phyloP scores from a whole-genome alignment of 1,140 invertebrate genomes.

The Zaprionus capensis region DNA sequence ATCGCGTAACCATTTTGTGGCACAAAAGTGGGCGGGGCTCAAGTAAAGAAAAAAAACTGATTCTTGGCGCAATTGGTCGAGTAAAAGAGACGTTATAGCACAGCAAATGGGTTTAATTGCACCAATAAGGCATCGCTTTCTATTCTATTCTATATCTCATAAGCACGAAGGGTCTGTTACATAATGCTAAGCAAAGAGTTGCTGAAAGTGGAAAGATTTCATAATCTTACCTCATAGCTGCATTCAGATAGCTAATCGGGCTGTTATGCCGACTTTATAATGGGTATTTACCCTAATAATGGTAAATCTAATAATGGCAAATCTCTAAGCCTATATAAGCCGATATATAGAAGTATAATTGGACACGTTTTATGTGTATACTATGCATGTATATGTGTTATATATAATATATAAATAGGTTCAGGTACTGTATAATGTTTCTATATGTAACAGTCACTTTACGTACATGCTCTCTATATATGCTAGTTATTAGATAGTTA shows the following conservation, averaged over 20 bases:
- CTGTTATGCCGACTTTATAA: not conserved
- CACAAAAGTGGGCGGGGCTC: slow-evolving; percentile 9
- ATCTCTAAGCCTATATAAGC: slow-evolving; percentile 3
- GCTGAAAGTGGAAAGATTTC: not conserved
- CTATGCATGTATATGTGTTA: no score
- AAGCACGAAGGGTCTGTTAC: not conserved
- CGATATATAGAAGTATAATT: not conserved
- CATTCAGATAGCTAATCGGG: slow-evolving; percentile 5
- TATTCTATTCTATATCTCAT: not conserved
- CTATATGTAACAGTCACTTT: no score
- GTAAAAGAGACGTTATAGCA: not conserved
- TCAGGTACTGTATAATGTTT: no score
- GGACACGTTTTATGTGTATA: not conserved
- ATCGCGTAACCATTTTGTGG: not conserved
- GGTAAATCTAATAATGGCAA: slow-evolving; percentile 5
- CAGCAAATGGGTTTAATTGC: not conserved
- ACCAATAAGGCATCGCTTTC: not conserved
- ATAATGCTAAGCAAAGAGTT: not conserved
- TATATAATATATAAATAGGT: no score
- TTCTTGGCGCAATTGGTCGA: not conserved
- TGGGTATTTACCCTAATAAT: slow-evolving; percentile 6
- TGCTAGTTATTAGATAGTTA: no score
- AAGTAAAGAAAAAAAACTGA: not conserved
- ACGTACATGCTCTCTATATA: no score
- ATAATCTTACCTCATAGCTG: slow-evolving; percentile 5